Percentiles rank a stretch among this genome's conserved stretches.
These are phyloP conservation scores for Pangasius sanitwongsei DNA, from an alignment of 2,797 vertebrate species.

Conservation along the genomic window DNA sequence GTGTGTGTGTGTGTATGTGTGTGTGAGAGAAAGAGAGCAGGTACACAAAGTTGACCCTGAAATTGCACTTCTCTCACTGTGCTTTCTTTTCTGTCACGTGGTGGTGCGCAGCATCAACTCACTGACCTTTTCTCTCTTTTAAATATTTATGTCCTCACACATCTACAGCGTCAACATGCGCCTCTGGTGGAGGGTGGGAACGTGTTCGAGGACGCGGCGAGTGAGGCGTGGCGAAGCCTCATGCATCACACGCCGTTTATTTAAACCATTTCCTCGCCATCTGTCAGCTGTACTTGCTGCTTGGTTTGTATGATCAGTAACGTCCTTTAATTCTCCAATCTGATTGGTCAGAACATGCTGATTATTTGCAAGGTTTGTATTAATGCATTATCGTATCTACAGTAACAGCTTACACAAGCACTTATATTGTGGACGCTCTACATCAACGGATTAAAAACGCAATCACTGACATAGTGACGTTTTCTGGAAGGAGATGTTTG, in stretches of 20 bases:
- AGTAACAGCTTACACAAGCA: neutral
- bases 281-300: conserved; percentile 66
- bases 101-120: conserved; percentile 57
- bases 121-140: conserved; percentile 65
- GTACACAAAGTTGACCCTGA: conserved; percentile 9
- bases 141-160: conserved; percentile 71
- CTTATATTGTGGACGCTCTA: neutral
- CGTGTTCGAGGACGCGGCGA: conserved; percentile 45
- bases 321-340: neutral
- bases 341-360: neutral
- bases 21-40: conserved; percentile 9
- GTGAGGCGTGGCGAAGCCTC: conserved; percentile 52
- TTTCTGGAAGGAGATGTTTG: neutral
- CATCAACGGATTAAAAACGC: neutral
- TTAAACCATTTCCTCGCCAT: conserved; percentile 71
- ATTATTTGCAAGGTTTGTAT: too few relatives aligned
- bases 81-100: conserved; percentile 45
- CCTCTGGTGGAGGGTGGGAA: conserved; percentile 65
- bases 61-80: conserved; percentile 26
- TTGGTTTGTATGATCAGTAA: neutral
- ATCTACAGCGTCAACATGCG: conserved; percentile 62
- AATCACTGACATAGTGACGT: neutral
- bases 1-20: neutral
- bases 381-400: neutral
- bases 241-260: conserved; percentile 69